Evolutionary conservation across 1,140 invertebrate species (phyloP), one percentile per base, ranked within the genome.

Genomic region (Trichoplusia ni): DNA sequence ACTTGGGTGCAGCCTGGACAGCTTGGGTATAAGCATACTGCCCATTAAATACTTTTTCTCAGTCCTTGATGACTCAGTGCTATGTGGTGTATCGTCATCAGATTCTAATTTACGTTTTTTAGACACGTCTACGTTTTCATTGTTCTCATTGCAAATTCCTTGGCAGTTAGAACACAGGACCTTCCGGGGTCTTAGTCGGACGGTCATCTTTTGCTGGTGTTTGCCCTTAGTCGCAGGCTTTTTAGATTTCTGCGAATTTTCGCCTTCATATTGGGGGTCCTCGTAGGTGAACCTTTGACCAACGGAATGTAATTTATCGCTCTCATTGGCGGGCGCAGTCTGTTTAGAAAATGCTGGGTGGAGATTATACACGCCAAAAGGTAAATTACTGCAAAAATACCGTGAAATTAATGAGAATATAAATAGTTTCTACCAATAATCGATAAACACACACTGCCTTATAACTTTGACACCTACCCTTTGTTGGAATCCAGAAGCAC

Each of bases 131-230:
- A 96, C 94, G 84, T 95, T 96, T 91, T 96, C 95, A 72, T 93
- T 95, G 79, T 96, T 96, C 84, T 97, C 96, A 85, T 95, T 95
- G 82, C 96, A 97, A 66, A 95, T 95, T 35, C 94, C 94, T 82
- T 95, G 93, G 79, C 96, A 97, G 82, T 97, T 96, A 38, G 95
- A 96, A 90, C 96, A 97, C n/a, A 97, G 84, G 2, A 97, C 95
- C 85, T 97, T 95, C 19, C 96, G 91, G 0, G 96, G 96, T 68
- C 96, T 91, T 61, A 97, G 82, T 69, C 96, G 91, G 16, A 97
- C 95, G 31, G 95, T 96, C 90, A 96, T 95, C 77, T 94, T 92
- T 67, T 93, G 92, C 91, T 92, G 79, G 69, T 89, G 59, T 84
- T 91, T 91, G 69, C 64, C 81, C 75, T 90, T 93, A 84, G 65